Base-by-base conservation (phyloP, 2,797 vertebrate species). In the Notoglanidium macrostoma region DNA sequence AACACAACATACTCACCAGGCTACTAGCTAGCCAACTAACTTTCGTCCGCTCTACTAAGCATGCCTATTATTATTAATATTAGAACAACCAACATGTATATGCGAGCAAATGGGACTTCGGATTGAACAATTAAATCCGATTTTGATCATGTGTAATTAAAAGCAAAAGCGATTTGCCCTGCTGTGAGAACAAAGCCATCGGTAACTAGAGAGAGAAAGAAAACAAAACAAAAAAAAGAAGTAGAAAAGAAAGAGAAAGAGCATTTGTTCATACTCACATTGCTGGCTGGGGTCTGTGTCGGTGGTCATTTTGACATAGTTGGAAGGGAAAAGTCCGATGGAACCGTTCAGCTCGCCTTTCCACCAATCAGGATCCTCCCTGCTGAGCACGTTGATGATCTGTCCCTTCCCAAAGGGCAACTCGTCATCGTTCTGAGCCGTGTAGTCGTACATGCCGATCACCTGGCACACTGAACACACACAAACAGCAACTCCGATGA, bases 351-450 rank as follows among this genome's bases (percentile, higher is more conserved):
- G 96, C 92, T 99, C 98, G 10, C 98, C 98, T 92, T 98, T 99
- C 98, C 98, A 99, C 98, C 98, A 99, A 94, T 99, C 98, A 17
- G 98, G 98, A 95, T 99, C 98, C 80, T 99, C 98, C 94, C 96
- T 98, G 95, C 94, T 98, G 93, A 99, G 95, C 90, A 99, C 98
- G 0, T 96, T 98, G 95, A 99, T 99, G 93, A 99, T 94, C 95
- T 99, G 98, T 91, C 98, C 98, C 93, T 99, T 99, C 94, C 59
- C 95, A 93, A 99, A 99, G 6, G 98, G 97, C 94, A 99, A 95
- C 93, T 99, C 98, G 87, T 99, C 98, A 2, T 99, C 98, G 12
- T 99, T 99, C 95, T 99, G 98, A 1, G 98, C 98, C 40, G 95
- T 95, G 90, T 99, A 99, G 94, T 99, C 98, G 82, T 99, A 99